These are phyloP conservation scores for Agrilus cyanescens DNA, from an alignment of 2,888 invertebrate species.

Conservation along the genomic window DNA sequence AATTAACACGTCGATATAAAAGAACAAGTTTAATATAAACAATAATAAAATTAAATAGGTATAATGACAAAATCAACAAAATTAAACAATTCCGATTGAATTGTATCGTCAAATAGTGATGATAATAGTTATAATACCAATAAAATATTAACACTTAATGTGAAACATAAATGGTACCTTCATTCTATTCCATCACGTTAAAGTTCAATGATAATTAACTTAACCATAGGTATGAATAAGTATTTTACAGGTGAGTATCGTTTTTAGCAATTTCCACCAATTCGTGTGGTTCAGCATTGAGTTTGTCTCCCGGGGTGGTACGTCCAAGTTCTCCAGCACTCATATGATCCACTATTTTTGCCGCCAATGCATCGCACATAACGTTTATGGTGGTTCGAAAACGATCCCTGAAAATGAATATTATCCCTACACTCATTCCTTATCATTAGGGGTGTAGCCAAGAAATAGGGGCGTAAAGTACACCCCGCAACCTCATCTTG, in stretches of 20 bases:
- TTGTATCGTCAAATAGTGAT: neutral
- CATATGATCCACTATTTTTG: conserved; percentile 78
- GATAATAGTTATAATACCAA: neutral
- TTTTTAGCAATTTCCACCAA: conserved; percentile 43
- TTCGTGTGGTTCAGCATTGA: conserved; percentile 49
- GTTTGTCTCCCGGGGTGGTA: conserved; percentile 33
- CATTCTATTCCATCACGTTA: too few relatives aligned
- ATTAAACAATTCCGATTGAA: neutral
- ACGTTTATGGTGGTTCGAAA: conserved; percentile 89
- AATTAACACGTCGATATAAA: too few relatives aligned
- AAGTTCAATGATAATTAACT: neutral
- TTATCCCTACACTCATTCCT: neutral
- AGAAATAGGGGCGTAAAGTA: too few relatives aligned
- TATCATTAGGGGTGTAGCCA: too few relatives aligned
- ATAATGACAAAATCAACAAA: too few relatives aligned
- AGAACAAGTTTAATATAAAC: too few relatives aligned
- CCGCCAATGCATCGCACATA: conserved; percentile 89
- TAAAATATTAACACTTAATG: too few relatives aligned
- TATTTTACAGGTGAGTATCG: conserved; percentile 19
- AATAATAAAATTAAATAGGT: too few relatives aligned
- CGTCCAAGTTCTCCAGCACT: conserved; percentile 59
- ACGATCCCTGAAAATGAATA: conserved; percentile 52
- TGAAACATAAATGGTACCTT: too few relatives aligned
- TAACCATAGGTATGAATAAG: neutral
- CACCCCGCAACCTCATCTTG: too few relatives aligned